phyloP scores from a whole-genome alignment of 2,113 vertebrate species.

The Gyps fulvus region DNA sequence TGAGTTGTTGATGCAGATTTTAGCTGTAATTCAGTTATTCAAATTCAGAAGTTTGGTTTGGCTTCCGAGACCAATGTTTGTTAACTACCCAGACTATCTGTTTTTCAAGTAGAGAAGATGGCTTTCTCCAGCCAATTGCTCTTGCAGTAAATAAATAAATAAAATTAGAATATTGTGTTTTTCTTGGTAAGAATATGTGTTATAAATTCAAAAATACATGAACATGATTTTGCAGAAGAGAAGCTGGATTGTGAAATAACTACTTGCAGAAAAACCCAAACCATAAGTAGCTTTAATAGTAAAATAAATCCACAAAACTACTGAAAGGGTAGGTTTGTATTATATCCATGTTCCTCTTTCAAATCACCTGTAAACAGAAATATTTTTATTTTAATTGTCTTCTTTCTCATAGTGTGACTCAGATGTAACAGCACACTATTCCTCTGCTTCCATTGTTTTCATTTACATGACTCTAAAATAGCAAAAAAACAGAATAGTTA shows the following conservation, averaged over 20 bases:
- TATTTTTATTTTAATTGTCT: not conserved
- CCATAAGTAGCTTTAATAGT: accelerated
- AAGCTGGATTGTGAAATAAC: not conserved
- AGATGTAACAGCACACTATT: not conserved
- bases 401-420: not conserved
- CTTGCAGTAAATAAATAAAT: not conserved
- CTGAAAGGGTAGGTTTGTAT: not conserved
- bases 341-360: not conserved
- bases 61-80: not conserved
- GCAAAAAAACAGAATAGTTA: not conserved
- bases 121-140: not conserved
- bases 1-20: not conserved
- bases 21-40: not conserved
- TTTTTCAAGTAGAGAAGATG: not conserved
- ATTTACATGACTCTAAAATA: not conserved
- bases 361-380: not conserved
- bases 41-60: not conserved
- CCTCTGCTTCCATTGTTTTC: not conserved
- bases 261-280: not conserved
- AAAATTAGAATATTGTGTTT: not conserved
- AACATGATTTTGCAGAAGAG: not conserved
- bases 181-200: not conserved
- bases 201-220: not conserved
- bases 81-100: not conserved
- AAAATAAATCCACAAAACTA: not conserved